These are phyloP conservation scores for Cremastobaeus sp. DNA, from an alignment of 2,888 invertebrate genomes.

Conservation along the genomic window DNA sequence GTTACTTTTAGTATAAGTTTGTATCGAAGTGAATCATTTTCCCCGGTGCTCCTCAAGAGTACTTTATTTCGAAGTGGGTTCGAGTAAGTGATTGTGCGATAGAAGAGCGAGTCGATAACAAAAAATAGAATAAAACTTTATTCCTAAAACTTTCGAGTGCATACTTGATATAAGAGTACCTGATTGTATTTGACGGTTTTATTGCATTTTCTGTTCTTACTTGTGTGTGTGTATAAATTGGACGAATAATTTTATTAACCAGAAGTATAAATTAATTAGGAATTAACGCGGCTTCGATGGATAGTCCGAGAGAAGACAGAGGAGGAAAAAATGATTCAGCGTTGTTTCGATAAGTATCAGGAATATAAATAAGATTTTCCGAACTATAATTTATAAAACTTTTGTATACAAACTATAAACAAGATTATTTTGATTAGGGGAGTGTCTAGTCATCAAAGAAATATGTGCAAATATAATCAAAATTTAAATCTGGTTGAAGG, in stretches of 20 bases:
- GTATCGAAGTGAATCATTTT: constrained; percentile 50
- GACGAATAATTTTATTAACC: constrained; percentile 26
- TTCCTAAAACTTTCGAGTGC: constrained; percentile 52
- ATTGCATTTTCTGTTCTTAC: constrained; percentile 43
- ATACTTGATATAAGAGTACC: constrained; percentile 40
- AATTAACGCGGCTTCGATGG: too few species aligned
- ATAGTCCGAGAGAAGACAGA: too few species aligned
- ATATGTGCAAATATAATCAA: too few species aligned
- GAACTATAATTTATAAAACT: too few species aligned
- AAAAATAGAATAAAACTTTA: constrained; percentile 53
- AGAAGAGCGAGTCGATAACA: constrained; percentile 40
- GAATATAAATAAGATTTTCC: too few species aligned
- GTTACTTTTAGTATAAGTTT: constrained; percentile 38
- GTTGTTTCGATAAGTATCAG: too few species aligned
- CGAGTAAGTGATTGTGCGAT: constrained; percentile 52
- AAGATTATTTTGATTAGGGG: too few species aligned
- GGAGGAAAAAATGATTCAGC: too few species aligned
- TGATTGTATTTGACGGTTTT: constrained; percentile 42
- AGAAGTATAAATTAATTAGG: constrained; percentile 3
- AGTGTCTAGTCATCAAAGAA: too few species aligned
- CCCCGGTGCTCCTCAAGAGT: constrained; percentile 27
- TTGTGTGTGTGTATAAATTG: too few species aligned
- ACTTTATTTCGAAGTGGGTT: constrained; percentile 43
- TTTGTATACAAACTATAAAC: too few species aligned
- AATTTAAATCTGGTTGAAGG: too few species aligned